Evolutionary conservation across 1,140 invertebrate species (phyloP), one percentile per base, ranked within the genome.

Genomic region (Lethrus apterus): DNA sequence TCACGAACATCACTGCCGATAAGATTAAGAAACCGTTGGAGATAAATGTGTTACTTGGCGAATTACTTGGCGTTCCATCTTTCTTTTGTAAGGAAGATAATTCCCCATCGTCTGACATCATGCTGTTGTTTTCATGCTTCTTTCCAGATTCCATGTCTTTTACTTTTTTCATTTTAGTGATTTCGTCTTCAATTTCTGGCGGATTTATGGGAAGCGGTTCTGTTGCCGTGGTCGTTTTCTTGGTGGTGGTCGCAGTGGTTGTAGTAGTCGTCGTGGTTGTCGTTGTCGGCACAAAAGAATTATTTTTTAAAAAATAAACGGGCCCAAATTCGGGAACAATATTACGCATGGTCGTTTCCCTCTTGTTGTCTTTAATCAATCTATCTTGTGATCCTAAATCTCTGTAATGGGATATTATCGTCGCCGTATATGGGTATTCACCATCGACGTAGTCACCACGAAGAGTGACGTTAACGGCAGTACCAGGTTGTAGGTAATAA

Each of bases 391-490:
- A 4, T 29, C 64, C 67, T 8, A 70, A 68, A 42, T 85, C 82
- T 46, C 78, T 73, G 59, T 87, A 89, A 38, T 77, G 72, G 3
- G 84, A 78, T 9, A 78, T 74, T 34, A 90, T 64, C 42, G 77
- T 78, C 8, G 76, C 85, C 0, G 70, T 76, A 55, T 87, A 90
- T 8, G 81, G 81, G 1, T 81, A 72, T 48, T 87, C 84, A 33
- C 75, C 71, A 30, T 80, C 78, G 0, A 81, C 82, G 51, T 79
- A 77, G 55, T 83, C 84, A 1, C 79, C 85, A 21, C 65, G 70
- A 2, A 90, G 68, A 1, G 82, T 85, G 0, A 88, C 83, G 62
- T 89, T 88, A 18, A 86, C 78, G 5, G 77, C 86, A 0, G 85
- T 88, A 23, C 84, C 84, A 3, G 83, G 78, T 62, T 80, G 76